Conservation (phyloP, 1,140 invertebrate genomes). For the Ooceraea biroi region DNA sequence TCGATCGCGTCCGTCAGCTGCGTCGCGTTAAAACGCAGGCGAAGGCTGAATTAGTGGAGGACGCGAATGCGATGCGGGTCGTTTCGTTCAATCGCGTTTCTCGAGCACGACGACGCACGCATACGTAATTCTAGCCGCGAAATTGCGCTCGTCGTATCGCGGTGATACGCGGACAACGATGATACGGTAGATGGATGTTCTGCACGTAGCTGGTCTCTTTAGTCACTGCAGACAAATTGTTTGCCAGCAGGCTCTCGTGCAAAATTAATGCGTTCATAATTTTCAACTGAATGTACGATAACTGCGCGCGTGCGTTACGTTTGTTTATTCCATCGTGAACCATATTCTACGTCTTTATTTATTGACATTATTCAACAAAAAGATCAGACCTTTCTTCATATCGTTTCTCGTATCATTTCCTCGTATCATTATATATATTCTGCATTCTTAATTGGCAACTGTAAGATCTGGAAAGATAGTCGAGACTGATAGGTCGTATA, state of each 20-base stretch:
- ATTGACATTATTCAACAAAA: too few relatives aligned
- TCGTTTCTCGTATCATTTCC: too few relatives aligned
- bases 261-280: background rate
- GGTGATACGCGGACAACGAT: background rate
- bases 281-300: background rate
- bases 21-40: background rate
- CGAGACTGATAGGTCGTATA: too few relatives aligned
- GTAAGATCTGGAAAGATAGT: too few relatives aligned
- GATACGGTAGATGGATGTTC: background rate
- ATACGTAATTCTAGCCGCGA: background rate
- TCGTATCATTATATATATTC: too few relatives aligned
- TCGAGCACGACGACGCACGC: background rate
- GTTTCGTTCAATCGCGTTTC: background rate
- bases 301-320: too few relatives aligned
- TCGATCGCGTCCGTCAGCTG: too few relatives aligned
- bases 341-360: too few relatives aligned
- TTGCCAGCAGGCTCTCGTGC: background rate
- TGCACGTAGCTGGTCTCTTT: background rate
- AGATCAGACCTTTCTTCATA: too few relatives aligned
- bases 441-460: too few relatives aligned
- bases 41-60: too few relatives aligned
- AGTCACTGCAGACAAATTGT: background rate
- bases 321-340: too few relatives aligned
- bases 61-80: background rate
- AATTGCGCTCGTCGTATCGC: conserved; percentile 3